Percentiles rank a stretch among this genome's conserved stretches.
phyloP scores from a whole-genome alignment of 2,113 vertebrate genomes.

The Mesocricetus auratus region DNA sequence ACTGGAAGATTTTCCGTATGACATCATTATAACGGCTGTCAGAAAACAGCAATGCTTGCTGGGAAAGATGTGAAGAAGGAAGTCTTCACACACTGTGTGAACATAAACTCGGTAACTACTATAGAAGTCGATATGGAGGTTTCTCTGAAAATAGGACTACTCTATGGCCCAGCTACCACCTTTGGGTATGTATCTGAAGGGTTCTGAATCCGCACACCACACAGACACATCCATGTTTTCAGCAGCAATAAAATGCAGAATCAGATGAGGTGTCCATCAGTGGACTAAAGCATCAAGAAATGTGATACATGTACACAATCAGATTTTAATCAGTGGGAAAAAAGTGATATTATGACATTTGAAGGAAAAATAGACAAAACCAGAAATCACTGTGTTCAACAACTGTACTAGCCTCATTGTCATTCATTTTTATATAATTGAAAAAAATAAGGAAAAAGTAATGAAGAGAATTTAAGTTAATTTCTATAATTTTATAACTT shows the following conservation, averaged over 20 bases:
- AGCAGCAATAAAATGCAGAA: not conserved
- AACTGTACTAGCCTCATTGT: not conserved
- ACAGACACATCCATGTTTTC: not conserved
- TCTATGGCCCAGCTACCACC: not conserved
- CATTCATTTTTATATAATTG: not conserved
- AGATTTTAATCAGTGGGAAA: not conserved
- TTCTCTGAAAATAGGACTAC: not conserved
- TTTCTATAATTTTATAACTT: not conserved
- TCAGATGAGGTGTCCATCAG: not conserved
- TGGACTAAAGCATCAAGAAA: not conserved
- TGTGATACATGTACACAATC: not conserved
- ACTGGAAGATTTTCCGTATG: not conserved
- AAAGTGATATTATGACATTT: not conserved
- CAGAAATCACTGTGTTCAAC: not conserved
- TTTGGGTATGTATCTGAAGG: not conserved
- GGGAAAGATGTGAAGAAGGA: not conserved
- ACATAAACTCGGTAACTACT: not conserved
- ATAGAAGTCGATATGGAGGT: not conserved
- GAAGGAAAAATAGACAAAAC: not conserved
- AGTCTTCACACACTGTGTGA: not conserved
- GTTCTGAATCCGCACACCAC: too few relatives aligned
- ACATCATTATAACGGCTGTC: not conserved
- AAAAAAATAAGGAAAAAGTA: not conserved
- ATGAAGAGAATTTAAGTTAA: not conserved
- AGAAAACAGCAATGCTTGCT: not conserved